Base-by-base conservation (phyloP, 2,888 invertebrate species). In the Eupsilia transversa region DNA sequence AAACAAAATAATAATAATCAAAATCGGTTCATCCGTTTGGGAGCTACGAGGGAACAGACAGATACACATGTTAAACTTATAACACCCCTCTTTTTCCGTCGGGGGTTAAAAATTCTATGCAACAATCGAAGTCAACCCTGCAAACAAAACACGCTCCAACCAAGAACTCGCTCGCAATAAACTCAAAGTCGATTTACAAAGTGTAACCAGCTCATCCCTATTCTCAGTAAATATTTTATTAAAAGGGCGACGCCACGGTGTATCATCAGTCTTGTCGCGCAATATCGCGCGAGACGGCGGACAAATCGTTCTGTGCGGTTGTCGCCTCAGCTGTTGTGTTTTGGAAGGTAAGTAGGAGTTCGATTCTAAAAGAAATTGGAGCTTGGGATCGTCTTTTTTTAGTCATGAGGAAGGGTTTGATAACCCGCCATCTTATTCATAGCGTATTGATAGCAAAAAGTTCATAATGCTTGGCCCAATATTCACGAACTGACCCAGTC, bases 211-310 rank as follows among this genome's bases (percentile, higher is more conserved):
- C 80, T 73, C 86, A 81, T 83, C 87, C 86, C 86, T 86, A 86
- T 59, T 72, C 82, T 54, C 63, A 79, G 89, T 93, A 91, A 92
- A 94, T 94, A 94, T 94, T 94, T 93, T 94, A 94, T 94, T 94
- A 94, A 93, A 92, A 90, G 88, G 90, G 90, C 88, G 86, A 85
- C 79, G 77, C 85, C 86, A 83, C 82, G 83, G 83, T 80, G 74
- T 86, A 89, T 91, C 94, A 94, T 94, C 92, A 89, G 89, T 94
- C 94, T 94, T 93, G 88, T 86, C 88, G 90, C 83, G 92, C 93
- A 94, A 94, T 94, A 93, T 93, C 88, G 91, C 89, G 76, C 80
- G 78, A 88, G 93, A 92, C 92, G 88, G 83, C 87, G 89, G 88
- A 94, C 94, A 94, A 94, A 94, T 94, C 94, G 94, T 91, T 86